Evolutionary conservation across 2,113 vertebrate species (phyloP).

Genomic region (Echinops telfairi): DNA sequence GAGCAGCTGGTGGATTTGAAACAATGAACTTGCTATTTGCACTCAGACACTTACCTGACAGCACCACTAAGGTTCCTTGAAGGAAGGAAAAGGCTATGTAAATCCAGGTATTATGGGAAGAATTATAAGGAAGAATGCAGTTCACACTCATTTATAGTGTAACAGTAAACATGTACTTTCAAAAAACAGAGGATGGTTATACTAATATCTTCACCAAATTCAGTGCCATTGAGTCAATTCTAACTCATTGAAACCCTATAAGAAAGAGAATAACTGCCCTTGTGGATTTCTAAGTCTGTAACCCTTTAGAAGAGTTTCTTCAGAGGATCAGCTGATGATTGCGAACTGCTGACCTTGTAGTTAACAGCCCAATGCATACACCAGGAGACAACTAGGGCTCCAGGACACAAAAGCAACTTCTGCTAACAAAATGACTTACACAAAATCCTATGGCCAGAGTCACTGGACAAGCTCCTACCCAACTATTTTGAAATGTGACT

Average conservation of each 20-base stretch:
- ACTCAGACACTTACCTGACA: too few relatives aligned
- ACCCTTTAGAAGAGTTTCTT: background rate
- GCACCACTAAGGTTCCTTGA: too few relatives aligned
- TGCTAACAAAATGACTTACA: background rate
- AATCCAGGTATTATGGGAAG: background rate
- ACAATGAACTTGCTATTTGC: too few relatives aligned
- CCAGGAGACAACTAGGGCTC: background rate
- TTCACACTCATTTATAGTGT: constrained; percentile 8
- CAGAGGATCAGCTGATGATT: too few relatives aligned
- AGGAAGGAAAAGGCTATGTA: background rate
- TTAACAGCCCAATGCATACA: too few relatives aligned
- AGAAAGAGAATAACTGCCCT: background rate
- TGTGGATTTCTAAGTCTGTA: background rate
- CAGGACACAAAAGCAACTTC: background rate
- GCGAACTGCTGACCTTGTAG: too few relatives aligned
- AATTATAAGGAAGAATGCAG: background rate
- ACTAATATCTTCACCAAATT: too few relatives aligned
- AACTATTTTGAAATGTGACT: background rate
- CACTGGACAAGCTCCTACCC: background rate
- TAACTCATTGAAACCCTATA: too few relatives aligned
- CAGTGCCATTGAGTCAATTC: too few relatives aligned
- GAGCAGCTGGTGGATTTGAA: too few relatives aligned
- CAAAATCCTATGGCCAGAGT: background rate
- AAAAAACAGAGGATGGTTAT: background rate
- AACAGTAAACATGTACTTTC: background rate